Percentiles rank a stretch among this genome's conserved stretches.
Conservation (phyloP, 2,797 vertebrate genomes). For the Smutsia temminckii region DNA sequence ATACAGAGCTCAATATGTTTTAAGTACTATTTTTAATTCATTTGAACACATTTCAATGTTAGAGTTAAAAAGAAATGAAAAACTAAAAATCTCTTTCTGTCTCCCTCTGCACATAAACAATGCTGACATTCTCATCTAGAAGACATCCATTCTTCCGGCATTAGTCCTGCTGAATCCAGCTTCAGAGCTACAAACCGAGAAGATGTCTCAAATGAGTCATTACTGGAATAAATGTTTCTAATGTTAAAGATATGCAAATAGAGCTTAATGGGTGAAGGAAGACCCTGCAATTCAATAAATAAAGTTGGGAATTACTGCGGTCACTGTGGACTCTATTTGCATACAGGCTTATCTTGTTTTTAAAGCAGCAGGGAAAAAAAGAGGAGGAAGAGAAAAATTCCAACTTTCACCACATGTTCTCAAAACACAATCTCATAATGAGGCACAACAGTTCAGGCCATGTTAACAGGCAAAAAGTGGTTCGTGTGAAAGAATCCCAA, state of each 20-base stretch:
- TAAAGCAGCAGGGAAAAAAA: slow-evolving; percentile 42
- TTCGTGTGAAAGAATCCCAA: slow-evolving; percentile 27
- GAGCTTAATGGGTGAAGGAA: slow-evolving; percentile 42
- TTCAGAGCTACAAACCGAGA: neutral
- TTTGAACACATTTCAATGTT: neutral
- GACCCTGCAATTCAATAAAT: slow-evolving; percentile 66
- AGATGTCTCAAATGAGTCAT: slow-evolving; percentile 39
- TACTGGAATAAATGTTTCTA: slow-evolving; percentile 54
- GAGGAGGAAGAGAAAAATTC: slow-evolving; percentile 50
- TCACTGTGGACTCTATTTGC: slow-evolving; percentile 66
- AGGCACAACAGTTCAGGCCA: neutral
- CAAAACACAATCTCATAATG: neutral
- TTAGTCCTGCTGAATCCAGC: neutral
- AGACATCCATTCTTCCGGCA: neutral
- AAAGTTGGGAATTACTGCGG: slow-evolving; percentile 57
- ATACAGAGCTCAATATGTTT: neutral
- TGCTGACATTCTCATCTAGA: neutral
- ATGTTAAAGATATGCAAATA: slow-evolving; percentile 70
- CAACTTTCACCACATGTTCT: slow-evolving; percentile 35
- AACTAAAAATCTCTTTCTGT: neutral
- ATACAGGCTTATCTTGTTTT: slow-evolving; percentile 75
- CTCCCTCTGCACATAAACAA: neutral
- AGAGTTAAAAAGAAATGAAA: neutral
- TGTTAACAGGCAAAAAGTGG: neutral
- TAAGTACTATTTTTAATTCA: neutral